Evolutionary conservation across 2,888 invertebrate genomes (phyloP).

Genomic region (Syrphus vitripennis): DNA sequence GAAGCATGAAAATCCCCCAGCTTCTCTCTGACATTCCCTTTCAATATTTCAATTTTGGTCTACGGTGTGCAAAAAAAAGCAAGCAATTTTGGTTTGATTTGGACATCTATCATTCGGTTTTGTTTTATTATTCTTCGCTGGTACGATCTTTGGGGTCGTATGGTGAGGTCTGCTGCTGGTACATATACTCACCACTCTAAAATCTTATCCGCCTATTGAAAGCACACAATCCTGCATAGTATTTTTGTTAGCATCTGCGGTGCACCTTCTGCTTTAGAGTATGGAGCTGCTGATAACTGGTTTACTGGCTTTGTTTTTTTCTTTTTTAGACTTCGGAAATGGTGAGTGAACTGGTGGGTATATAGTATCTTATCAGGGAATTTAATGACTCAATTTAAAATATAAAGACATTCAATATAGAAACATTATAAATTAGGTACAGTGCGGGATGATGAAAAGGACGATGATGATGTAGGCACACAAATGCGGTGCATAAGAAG

Average conservation of each 20-base stretch:
- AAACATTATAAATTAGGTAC: conserved; percentile 61
- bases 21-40: neutral
- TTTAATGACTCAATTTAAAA: conserved; percentile 70
- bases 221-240: neutral
- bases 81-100: conserved; percentile 50
- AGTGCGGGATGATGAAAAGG: conserved; percentile 22
- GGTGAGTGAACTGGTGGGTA: conserved; percentile 55
- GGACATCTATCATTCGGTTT: conserved; percentile 65
- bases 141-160: conserved; percentile 33
- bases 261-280: neutral
- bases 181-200: conserved; percentile 14
- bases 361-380: conserved; percentile 67
- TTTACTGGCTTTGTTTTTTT: conserved; percentile 28
- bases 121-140: conserved; percentile 41
- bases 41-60: neutral
- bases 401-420: conserved; percentile 67
- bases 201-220: neutral
- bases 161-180: conserved; percentile 5
- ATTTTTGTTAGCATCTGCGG: neutral
- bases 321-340: conserved; percentile 34
- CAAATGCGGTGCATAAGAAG: conserved; percentile 14
- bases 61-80: conserved; percentile 40
- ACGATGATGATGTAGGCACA: neutral
- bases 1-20: conserved; percentile 1
- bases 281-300: conserved; percentile 45